These are phyloP conservation scores for Hirudinaria manillensis DNA, from an alignment of 2,888 invertebrate genomes.

Conservation along the genomic window DNA sequence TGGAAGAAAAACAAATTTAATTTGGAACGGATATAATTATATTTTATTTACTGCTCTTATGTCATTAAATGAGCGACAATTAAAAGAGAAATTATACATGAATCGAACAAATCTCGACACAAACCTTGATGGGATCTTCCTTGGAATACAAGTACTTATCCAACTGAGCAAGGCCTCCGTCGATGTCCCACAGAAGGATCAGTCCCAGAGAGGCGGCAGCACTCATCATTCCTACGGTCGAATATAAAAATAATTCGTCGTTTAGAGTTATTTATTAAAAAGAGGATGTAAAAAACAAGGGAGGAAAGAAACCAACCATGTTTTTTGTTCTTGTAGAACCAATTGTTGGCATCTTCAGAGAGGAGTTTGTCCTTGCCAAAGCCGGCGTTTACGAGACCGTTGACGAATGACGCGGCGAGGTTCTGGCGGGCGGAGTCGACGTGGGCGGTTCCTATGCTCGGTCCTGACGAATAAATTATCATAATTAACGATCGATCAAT, in stretches of 20 bases:
- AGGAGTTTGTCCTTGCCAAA: conserved; percentile 89
- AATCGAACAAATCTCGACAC: neutral
- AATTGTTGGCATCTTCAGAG: conserved; percentile 74
- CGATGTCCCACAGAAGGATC: conserved; percentile 94
- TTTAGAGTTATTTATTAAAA: neutral
- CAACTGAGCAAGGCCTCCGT: conserved; percentile 92
- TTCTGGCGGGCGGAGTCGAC: conserved; percentile 92
- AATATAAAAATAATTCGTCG: neutral
- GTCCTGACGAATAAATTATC: conserved; percentile 42
- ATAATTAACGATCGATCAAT: neutral
- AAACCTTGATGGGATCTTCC: conserved; percentile 83
- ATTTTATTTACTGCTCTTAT: neutral
- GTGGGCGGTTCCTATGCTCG: conserved; percentile 47
- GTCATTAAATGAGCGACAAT: neutral
- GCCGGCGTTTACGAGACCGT: conserved; percentile 95
- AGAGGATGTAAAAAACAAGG: neutral
- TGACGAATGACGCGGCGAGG: conserved; percentile 92
- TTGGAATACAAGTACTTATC: conserved; percentile 93
- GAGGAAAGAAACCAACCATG: conserved; percentile 59
- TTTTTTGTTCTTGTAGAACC: conserved; percentile 96
- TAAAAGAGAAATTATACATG: neutral
- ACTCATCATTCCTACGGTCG: conserved; percentile 73
- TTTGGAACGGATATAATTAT: neutral
- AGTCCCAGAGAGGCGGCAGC: conserved; percentile 93
- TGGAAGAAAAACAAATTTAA: conserved; percentile 41